Percentiles rank a stretch among this genome's conserved stretches.
Conservation (phyloP, 2,113 vertebrate species). For the Gnathonemus longibarbis region DNA sequence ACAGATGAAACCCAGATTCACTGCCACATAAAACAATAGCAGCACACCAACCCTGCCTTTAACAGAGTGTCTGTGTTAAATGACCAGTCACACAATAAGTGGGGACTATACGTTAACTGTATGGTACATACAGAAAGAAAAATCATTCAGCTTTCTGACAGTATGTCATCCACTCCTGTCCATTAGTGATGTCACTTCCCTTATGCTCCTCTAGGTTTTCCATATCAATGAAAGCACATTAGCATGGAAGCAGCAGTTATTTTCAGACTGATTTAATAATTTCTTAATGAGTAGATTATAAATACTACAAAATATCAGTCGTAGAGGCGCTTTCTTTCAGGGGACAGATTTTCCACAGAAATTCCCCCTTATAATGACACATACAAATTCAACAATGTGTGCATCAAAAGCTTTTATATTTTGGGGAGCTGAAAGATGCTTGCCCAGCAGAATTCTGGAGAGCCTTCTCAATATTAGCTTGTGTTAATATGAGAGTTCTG, state of each 20-base stretch:
- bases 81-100: neutral
- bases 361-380: neutral
- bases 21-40: conserved; percentile 9
- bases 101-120: neutral
- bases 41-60: neutral
- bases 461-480: neutral
- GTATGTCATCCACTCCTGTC: neutral
- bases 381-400: neutral
- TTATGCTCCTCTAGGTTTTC: neutral
- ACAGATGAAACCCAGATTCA: conserved; percentile 11
- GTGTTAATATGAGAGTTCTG: neutral
- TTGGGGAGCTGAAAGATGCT: neutral
- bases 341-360: neutral
- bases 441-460: neutral
- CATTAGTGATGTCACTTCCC: neutral
- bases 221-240: neutral
- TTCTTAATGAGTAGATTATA: neutral
- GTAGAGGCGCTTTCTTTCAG: neutral
- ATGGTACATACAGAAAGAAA: neutral
- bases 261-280: neutral
- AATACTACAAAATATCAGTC: neutral
- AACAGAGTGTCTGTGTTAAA: conserved; percentile 2
- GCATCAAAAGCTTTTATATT: neutral
- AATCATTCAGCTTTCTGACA: neutral
- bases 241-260: neutral